A percentile compares a stretch with the other conserved stretches of the same genome.
Evolutionary conservation across 2,113 vertebrate genomes (phyloP).

Genomic region (Willisornis vidua): DNA sequence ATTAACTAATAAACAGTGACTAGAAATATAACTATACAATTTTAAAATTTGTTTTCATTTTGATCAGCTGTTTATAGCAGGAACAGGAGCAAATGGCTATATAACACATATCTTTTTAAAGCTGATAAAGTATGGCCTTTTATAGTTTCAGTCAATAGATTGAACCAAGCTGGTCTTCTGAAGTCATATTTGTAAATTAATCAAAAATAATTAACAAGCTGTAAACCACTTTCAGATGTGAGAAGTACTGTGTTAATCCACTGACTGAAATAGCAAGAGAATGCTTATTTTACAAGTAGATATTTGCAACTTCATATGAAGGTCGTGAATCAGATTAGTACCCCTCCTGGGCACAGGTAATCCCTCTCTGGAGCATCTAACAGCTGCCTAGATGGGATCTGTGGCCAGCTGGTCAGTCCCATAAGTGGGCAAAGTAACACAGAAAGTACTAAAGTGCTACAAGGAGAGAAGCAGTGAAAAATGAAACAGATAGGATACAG

Average conservation of each 20-base stretch:
- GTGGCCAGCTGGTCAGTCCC: background rate
- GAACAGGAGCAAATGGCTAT: background rate
- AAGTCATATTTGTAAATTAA: background rate
- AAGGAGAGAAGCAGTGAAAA: background rate
- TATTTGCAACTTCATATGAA: background rate
- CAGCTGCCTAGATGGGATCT: background rate
- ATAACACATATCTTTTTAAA: background rate
- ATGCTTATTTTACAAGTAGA: background rate
- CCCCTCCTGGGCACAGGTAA: background rate
- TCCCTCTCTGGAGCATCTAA: background rate
- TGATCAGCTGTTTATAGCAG: background rate
- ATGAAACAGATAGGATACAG: background rate
- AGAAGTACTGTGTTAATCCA: background rate
- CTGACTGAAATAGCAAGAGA: background rate
- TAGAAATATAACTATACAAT: background rate
- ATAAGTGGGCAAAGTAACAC: background rate
- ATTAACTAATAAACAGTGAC: background rate
- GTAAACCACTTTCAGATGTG: background rate
- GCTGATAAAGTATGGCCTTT: background rate
- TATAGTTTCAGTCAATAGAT: background rate
- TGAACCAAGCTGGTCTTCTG: background rate
- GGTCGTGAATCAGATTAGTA: background rate
- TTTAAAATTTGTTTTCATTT: background rate
- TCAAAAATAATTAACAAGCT: background rate
- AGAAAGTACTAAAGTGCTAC: background rate